phyloP scores from a whole-genome alignment of 2,888 invertebrate genomes.

The Chromoteleia sp. region DNA sequence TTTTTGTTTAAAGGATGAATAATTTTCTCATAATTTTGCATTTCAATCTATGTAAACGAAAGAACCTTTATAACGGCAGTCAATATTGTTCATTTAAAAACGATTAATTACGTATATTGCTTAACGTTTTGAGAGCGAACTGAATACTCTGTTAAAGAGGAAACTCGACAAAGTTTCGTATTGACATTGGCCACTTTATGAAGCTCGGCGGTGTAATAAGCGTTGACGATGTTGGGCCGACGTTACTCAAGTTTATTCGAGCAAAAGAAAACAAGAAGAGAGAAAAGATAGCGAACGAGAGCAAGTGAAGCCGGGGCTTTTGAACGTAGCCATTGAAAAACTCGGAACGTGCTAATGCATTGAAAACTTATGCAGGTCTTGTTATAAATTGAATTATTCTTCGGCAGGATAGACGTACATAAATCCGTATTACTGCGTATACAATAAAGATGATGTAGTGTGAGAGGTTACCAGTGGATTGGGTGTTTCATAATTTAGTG shows the following conservation, averaged over 20 bases:
- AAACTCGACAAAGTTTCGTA: conserved; percentile 26
- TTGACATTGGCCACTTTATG: conserved; percentile 70
- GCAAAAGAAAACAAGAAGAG: conserved; percentile 62
- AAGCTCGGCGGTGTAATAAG: conserved; percentile 72
- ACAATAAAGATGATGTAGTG: conserved; percentile 44
- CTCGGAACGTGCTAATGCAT: conserved; percentile 48
- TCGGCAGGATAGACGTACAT: conserved; percentile 39
- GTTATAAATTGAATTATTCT: conserved; percentile 53
- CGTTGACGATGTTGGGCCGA: conserved; percentile 65
- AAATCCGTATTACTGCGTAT: conserved; percentile 48
- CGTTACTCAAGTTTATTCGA: conserved; percentile 63
- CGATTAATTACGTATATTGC: not conserved
- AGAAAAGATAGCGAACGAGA: conserved; percentile 15
- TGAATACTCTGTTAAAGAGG: not conserved
- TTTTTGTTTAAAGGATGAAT: too few relatives aligned
- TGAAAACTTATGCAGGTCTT: conserved; percentile 48
- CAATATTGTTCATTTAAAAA: too few relatives aligned
- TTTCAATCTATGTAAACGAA: too few relatives aligned
- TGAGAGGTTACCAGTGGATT: conserved; percentile 5
- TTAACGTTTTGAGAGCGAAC: not conserved
- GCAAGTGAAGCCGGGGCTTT: conserved; percentile 1
- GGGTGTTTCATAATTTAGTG: conserved; percentile 52
- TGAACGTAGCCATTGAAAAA: conserved; percentile 20
- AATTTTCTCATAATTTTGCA: too few relatives aligned
- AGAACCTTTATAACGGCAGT: too few relatives aligned